phyloP scores from a whole-genome alignment of 1,140 invertebrate genomes.

The Pantala flavescens region DNA sequence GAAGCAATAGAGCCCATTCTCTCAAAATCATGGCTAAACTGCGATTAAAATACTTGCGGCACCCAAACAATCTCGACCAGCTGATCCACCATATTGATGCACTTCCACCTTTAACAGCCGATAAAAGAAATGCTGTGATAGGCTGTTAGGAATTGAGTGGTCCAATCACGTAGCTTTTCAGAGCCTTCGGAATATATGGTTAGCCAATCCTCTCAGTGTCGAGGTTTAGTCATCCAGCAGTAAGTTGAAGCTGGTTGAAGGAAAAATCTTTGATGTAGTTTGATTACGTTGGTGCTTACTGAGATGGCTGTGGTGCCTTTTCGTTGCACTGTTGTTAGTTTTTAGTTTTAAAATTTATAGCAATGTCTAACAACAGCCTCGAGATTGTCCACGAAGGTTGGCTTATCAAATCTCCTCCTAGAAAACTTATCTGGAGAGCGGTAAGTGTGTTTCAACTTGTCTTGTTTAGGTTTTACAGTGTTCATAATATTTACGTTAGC shows the following conservation, averaged over 20 bases:
- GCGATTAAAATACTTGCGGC: slow-evolving; percentile 38
- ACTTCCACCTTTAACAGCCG: slow-evolving; percentile 22
- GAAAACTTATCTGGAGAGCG: slow-evolving; percentile 75
- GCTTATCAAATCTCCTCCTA: slow-evolving; percentile 84
- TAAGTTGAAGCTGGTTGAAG: slow-evolving; percentile 5
- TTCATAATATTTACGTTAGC: background rate
- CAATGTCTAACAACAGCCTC: slow-evolving; percentile 3
- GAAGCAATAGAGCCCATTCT: slow-evolving; percentile 79
- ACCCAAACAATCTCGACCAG: slow-evolving; percentile 41
- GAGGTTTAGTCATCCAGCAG: background rate
- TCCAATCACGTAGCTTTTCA: background rate
- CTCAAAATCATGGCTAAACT: slow-evolving; percentile 40
- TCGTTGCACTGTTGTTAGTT: background rate
- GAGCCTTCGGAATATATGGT: background rate
- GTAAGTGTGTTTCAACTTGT: slow-evolving; percentile 46
- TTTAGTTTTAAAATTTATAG: background rate
- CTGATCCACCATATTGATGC: slow-evolving; percentile 48
- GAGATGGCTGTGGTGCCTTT: slow-evolving; percentile 7
- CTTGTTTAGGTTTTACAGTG: background rate
- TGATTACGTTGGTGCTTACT: slow-evolving; percentile 1
- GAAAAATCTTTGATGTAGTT: background rate
- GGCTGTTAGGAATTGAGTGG: background rate
- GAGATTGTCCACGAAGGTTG: slow-evolving; percentile 73
- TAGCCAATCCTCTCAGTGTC: slow-evolving; percentile 4
- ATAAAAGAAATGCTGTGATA: slow-evolving; percentile 10